Evolutionary conservation across 1,140 invertebrate genomes (phyloP).

Genomic region (Drosophila mayri): DNA sequence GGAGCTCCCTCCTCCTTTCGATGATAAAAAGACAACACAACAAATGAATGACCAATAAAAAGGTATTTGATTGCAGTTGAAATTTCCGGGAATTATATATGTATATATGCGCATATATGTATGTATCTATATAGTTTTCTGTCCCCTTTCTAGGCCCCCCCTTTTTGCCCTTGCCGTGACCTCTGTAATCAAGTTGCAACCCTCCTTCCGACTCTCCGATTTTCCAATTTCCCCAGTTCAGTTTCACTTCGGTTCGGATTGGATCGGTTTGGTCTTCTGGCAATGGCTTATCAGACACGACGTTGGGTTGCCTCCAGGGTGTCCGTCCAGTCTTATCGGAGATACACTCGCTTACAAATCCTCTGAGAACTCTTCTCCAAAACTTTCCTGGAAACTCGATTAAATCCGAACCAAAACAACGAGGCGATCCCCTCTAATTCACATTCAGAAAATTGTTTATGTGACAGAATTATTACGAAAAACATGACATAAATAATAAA

Average conservation of each 20-base stretch:
- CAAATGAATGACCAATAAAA: slow-evolving; percentile 4
- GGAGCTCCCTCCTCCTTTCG: not conserved
- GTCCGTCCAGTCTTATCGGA: slow-evolving; percentile 47
- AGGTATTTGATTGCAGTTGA: slow-evolving; percentile 4
- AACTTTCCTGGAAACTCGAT: slow-evolving; percentile 1
- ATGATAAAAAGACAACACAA: not conserved
- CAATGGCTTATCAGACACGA: slow-evolving; percentile 40
- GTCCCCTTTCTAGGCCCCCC: not conserved
- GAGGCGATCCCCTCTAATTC: not conserved
- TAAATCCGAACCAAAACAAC: slow-evolving; percentile 15
- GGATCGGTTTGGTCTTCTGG: slow-evolving; percentile 1
- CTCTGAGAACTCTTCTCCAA: not conserved
- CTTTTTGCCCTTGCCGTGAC: slow-evolving; percentile 35
- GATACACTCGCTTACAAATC: slow-evolving; percentile 7
- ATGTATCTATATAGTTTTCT: not conserved
- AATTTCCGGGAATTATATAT: slow-evolving; percentile 2
- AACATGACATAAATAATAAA: slow-evolving; percentile 1
- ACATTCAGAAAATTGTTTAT: slow-evolving; percentile 18
- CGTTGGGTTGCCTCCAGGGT: slow-evolving; percentile 18
- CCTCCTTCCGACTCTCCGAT: slow-evolving; percentile 2
- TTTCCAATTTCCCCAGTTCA: slow-evolving; percentile 5
- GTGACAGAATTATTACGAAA: slow-evolving; percentile 3
- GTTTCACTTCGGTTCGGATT: not conserved
- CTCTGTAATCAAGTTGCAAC: slow-evolving; percentile 13
- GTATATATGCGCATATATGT: not conserved